Conservation (phyloP, 2,797 vertebrate species). For the Poeciliopsis turneri region DNA sequence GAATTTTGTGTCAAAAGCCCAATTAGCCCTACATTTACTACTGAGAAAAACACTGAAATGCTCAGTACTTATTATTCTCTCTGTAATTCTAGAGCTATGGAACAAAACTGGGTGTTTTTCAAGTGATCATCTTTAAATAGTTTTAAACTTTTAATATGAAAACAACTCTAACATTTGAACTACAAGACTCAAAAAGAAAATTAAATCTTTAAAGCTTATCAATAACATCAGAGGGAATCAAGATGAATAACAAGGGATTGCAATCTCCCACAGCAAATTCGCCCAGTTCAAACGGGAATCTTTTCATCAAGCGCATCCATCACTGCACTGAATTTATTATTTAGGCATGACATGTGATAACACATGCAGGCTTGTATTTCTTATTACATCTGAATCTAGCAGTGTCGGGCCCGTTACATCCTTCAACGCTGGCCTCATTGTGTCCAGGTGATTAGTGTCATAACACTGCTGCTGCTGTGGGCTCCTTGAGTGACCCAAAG, state of each 20-base stretch:
- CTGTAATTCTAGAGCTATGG: not conserved
- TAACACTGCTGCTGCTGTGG: slow-evolving; percentile 13
- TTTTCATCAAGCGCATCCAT: slow-evolving; percentile 42
- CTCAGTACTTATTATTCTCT: not conserved
- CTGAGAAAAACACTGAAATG: not conserved
- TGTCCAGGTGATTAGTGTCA: slow-evolving; percentile 60
- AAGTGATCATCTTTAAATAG: slow-evolving; percentile 25
- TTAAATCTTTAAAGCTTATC: slow-evolving; percentile 30
- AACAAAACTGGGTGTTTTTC: slow-evolving; percentile 31
- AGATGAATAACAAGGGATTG: slow-evolving; percentile 28
- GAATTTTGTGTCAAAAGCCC: not conserved
- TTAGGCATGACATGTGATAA: slow-evolving; percentile 11
- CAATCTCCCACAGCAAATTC: slow-evolving; percentile 13
- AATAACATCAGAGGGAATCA: slow-evolving; percentile 39
- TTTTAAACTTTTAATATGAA: slow-evolving; percentile 8
- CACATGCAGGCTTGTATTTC: slow-evolving; percentile 16
- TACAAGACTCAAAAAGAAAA: slow-evolving; percentile 29
- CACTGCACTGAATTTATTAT: slow-evolving; percentile 33
- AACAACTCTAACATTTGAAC: slow-evolving; percentile 24
- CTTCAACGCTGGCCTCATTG: slow-evolving; percentile 54
- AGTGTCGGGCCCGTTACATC: slow-evolving; percentile 12
- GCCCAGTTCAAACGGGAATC: slow-evolving; percentile 37
- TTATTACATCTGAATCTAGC: slow-evolving; percentile 10
- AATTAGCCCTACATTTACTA: not conserved
- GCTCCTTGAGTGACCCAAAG: slow-evolving; percentile 34